Base-by-base conservation (phyloP, 1,140 invertebrate species). In the Asbolus verrucosus region DNA sequence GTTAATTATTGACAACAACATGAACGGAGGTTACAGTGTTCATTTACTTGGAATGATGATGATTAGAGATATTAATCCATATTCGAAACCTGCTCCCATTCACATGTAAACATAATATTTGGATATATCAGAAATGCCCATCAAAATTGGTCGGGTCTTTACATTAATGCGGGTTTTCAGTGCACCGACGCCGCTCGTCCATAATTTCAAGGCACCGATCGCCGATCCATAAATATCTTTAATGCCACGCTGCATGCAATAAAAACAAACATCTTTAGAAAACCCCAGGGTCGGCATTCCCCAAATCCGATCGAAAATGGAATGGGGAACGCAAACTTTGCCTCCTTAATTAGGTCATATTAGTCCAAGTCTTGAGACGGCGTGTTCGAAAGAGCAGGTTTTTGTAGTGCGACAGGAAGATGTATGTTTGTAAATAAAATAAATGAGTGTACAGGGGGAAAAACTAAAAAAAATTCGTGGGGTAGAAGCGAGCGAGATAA, bases 381-480 rank as follows among this genome's bases (percentile, higher is more conserved):
- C 9, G 21, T 30, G 18, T 27, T 27, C 19, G 46, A 14, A 54
- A 24, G 46, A 30, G 24, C 13, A 8, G 41, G 19, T 54, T 54
- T 54, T 54, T 54, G 46, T 13, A 54, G 33, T 36, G 11, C 6
- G 46, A 54, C 46, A 54, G 46, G 46, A 54, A 54, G 46, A 54
- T 27, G 46, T 54, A 54, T 24, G 46, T 14, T 14, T 54, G 46
- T 54, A 54, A 54, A 54, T 54, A 54, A 54, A 54, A 54, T 27
- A 54, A 54, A 54, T 14, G 19, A 54, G n/a, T 27, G 46, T 54
- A 27, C 21, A 21, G 21, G 13, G 46, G 39, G 9, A 54, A 54
- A 54, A 54, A 24, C n/a, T 13, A 27, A 54, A 54, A 36, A 36
- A 54, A 54, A 54, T 27, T 54, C 3, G 46, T 27, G 46, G 19